These are phyloP conservation scores for Margaritifera margaritifera DNA, from an alignment of 2,888 invertebrate species.

Conservation along the genomic window DNA sequence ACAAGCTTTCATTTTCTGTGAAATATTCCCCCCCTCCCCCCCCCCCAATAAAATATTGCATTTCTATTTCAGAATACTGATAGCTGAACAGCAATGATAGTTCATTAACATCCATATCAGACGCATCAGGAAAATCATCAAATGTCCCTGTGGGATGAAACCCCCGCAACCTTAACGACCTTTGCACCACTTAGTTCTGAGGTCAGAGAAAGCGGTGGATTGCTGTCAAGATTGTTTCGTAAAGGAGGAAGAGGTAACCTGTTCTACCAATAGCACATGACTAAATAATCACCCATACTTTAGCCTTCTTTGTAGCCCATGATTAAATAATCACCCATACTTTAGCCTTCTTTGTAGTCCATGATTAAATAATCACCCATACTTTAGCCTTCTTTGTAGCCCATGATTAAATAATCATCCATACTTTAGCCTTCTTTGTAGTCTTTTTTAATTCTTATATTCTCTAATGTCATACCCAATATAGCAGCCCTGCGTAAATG, in stretches of 20 bases:
- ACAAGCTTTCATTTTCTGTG: no score
- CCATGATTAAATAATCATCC: neutral
- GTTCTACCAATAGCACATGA: neutral
- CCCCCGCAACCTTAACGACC: constrained; percentile 79
- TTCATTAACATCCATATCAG: no score
- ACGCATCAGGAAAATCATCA: neutral
- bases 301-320: no score
- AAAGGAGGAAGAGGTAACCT: constrained; percentile 75
- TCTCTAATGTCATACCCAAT: no score
- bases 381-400: no score
- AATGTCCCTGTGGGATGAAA: constrained; percentile 56
- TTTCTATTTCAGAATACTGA: no score
- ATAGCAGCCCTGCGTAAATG: no score
- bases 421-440: no score
- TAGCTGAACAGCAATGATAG: no score
- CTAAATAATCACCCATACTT: neutral
- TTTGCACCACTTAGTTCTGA: constrained; percentile 86
- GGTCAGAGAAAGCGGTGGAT: constrained; percentile 82
- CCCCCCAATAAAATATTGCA: no score
- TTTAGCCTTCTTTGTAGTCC: no score
- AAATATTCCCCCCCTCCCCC: no score
- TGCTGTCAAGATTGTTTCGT: constrained; percentile 81
- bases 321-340: neutral
- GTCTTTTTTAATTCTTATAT: constrained; percentile 4
- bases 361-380: neutral